Percentiles rank a stretch among this genome's conserved stretches.
Evolutionary conservation across 2,113 vertebrate genomes (phyloP).

Genomic region (Xiphophorus hellerii): DNA sequence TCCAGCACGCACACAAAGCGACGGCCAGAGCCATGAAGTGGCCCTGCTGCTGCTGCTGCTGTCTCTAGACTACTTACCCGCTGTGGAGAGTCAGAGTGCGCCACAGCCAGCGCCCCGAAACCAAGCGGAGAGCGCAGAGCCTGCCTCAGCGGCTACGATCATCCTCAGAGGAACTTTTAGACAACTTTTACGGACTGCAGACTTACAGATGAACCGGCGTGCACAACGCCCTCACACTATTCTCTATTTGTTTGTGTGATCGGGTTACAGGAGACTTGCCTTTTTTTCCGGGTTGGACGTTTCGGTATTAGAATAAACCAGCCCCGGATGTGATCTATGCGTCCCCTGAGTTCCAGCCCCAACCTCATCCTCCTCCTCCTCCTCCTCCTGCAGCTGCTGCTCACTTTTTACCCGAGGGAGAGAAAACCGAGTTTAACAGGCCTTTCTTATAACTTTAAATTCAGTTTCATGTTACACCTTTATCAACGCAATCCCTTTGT

Average conservation of each 20-base stretch:
- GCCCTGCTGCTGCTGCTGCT: background rate
- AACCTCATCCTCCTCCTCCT: slow-evolving; percentile 52
- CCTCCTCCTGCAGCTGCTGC: slow-evolving; percentile 11
- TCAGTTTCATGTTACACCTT: background rate
- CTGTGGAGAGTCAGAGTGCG: slow-evolving; percentile 62
- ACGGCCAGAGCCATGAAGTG: background rate
- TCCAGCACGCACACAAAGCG: background rate
- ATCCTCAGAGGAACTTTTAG: slow-evolving; percentile 38
- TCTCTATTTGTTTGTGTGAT: slow-evolving; percentile 56
- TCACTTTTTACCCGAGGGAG: slow-evolving; percentile 38
- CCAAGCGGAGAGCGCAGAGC: slow-evolving; percentile 27
- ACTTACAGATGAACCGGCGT: slow-evolving; percentile 1
- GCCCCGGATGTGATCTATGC: slow-evolving; percentile 80
- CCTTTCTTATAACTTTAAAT: background rate
- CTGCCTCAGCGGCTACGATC: background rate
- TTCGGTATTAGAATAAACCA: slow-evolving; percentile 79
- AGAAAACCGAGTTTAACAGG: slow-evolving; percentile 4
- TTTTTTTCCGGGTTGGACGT: slow-evolving; percentile 76
- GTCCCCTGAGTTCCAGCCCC: slow-evolving; percentile 34
- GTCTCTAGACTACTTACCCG: slow-evolving; percentile 58
- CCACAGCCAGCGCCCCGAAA: slow-evolving; percentile 70
- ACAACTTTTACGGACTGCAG: slow-evolving; percentile 3
- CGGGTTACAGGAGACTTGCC: slow-evolving; percentile 49
- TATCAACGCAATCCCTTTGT: background rate
- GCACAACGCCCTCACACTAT: slow-evolving; percentile 12